These are phyloP conservation scores for Parasteatoda lunata DNA, from an alignment of 2,888 invertebrate genomes.

Conservation along the genomic window DNA sequence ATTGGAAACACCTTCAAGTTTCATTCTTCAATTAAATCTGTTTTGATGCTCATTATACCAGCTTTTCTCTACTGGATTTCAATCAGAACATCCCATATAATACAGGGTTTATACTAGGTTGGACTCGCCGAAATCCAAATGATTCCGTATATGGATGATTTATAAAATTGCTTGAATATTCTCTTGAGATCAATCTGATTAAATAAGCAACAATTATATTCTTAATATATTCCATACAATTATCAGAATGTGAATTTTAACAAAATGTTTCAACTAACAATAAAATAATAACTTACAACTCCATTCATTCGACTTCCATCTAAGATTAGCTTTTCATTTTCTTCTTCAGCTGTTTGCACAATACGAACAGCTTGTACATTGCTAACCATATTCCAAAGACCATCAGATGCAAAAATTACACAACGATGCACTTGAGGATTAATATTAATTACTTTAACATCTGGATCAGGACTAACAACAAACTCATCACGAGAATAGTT, in stretches of 20 bases:
- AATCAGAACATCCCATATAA: too few relatives aligned
- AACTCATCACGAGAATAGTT: slow-evolving; percentile 92
- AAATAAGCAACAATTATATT: too few relatives aligned
- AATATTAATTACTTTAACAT: slow-evolving; percentile 89
- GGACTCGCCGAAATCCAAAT: too few relatives aligned
- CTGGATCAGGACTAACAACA: slow-evolving; percentile 98
- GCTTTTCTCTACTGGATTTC: too few relatives aligned
- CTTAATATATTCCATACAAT: too few relatives aligned
- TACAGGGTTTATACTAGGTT: too few relatives aligned
- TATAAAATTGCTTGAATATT: too few relatives aligned
- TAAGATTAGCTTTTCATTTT: slow-evolving; percentile 79
- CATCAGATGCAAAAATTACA: slow-evolving; percentile 96
- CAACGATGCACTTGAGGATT: slow-evolving; percentile 85
- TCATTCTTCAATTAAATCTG: too few relatives aligned
- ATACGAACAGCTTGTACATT: slow-evolving; percentile 88
- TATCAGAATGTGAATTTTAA: background rate
- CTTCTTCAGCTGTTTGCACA: slow-evolving; percentile 86
- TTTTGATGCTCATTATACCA: too few relatives aligned
- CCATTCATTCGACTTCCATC: slow-evolving; percentile 55
- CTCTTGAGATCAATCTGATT: too few relatives aligned
- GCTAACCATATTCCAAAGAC: slow-evolving; percentile 95
- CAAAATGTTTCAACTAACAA: background rate
- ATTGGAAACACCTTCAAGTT: too few relatives aligned
- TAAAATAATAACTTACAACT: slow-evolving; percentile 25
- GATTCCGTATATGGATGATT: too few relatives aligned